Conservation (phyloP, 2,113 vertebrate species). For the Oriolus oriolus region DNA sequence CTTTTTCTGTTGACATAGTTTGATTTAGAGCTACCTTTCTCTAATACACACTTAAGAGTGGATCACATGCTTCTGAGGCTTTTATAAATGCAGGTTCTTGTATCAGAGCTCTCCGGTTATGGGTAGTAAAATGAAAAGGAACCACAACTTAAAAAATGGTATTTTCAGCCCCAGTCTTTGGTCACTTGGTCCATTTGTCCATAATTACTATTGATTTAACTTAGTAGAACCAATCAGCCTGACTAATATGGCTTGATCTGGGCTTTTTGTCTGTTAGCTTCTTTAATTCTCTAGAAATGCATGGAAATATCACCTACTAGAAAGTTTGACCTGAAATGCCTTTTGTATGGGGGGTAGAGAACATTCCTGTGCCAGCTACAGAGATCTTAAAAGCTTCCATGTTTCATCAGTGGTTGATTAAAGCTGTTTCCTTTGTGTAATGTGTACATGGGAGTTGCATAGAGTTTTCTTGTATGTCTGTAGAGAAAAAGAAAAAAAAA, state of each 20-base stretch:
- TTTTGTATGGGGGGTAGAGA: slow-evolving; percentile 53
- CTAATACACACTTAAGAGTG: not conserved
- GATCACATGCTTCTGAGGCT: slow-evolving; percentile 43
- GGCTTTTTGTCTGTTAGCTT: slow-evolving; percentile 53
- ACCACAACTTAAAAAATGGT: not conserved
- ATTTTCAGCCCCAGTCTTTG: slow-evolving; percentile 25
- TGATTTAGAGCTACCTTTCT: slow-evolving; percentile 7
- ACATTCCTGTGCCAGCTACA: slow-evolving; percentile 57
- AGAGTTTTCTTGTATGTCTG: slow-evolving; percentile 61
- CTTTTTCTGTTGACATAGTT: slow-evolving; percentile 17
- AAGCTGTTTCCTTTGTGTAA: slow-evolving; percentile 64
- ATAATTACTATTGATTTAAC: slow-evolving; percentile 51
- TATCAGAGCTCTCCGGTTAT: not conserved
- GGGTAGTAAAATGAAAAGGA: not conserved
- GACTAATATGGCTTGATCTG: slow-evolving; percentile 21
- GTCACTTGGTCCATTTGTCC: slow-evolving; percentile 62
- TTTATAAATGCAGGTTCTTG: not conserved
- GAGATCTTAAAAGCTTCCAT: slow-evolving; percentile 57
- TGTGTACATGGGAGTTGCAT: slow-evolving; percentile 72
- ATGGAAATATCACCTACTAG: slow-evolving; percentile 57
- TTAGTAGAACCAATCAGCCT: slow-evolving; percentile 34
- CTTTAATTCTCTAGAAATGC: slow-evolving; percentile 62
- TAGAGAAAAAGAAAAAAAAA: slow-evolving; percentile 34
- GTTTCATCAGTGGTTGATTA: slow-evolving; percentile 62
- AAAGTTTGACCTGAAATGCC: slow-evolving; percentile 57